These are phyloP conservation scores for Pseudanteris insignis DNA, from an alignment of 2,888 invertebrate species.

Conservation along the genomic window DNA sequence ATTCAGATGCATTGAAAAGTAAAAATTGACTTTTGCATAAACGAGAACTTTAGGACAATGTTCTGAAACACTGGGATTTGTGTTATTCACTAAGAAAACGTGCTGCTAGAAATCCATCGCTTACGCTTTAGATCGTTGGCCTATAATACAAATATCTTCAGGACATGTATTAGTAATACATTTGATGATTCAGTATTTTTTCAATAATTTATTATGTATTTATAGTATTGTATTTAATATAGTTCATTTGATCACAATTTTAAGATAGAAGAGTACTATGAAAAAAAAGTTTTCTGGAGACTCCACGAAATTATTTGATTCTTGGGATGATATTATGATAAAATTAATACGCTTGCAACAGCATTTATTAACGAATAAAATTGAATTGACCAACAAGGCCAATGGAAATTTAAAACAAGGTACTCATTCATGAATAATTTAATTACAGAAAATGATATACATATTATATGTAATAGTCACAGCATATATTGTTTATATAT, in stretches of 20 bases:
- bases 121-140: too few relatives aligned
- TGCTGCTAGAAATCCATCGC: too few relatives aligned
- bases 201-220: too few relatives aligned
- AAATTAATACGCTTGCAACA: not conserved
- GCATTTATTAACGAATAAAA: not conserved
- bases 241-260: too few relatives aligned
- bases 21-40: conserved; percentile 9
- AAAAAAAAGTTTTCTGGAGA: not conserved
- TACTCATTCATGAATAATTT: too few relatives aligned
- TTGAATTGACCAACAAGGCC: not conserved
- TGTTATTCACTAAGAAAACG: conserved; percentile 3
- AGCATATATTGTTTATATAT: not conserved
- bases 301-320: not conserved
- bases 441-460: too few relatives aligned
- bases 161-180: too few relatives aligned
- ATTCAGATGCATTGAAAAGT: conserved; percentile 2
- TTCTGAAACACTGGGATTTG: conserved; percentile 10
- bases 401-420: conserved; percentile 2
- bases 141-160: too few relatives aligned
- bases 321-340: not conserved
- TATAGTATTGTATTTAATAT: too few relatives aligned
- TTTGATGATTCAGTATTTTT: too few relatives aligned
- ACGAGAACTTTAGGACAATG: conserved; percentile 1
- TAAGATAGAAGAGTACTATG: too few relatives aligned
- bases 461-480: too few relatives aligned